A percentile compares a stretch with the other conserved stretches of the same genome.
Evolutionary conservation across 2,888 invertebrate genomes (phyloP).

Genomic region (Sarcophaga rosellei): DNA sequence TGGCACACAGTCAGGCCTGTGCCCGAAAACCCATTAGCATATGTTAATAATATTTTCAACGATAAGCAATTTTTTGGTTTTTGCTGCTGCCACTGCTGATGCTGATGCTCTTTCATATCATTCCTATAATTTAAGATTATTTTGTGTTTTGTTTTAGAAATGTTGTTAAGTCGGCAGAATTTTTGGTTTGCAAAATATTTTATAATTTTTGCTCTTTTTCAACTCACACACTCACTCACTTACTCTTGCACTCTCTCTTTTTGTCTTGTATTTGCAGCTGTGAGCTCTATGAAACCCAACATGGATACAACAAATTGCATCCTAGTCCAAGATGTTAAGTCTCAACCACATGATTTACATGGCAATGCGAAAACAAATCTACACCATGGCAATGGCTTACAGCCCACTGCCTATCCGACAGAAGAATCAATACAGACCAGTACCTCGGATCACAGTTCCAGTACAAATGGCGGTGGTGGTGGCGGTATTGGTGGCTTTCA

Average conservation of each 20-base stretch:
- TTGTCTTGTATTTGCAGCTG: constrained; percentile 85
- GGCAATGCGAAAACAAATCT: constrained; percentile 81
- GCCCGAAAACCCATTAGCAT: constrained; percentile 68
- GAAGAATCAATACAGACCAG: constrained; percentile 90
- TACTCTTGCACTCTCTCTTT: background rate
- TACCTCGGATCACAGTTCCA: constrained; percentile 86
- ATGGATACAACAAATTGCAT: constrained; percentile 95
- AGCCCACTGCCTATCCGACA: constrained; percentile 85
- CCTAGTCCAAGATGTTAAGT: constrained; percentile 89
- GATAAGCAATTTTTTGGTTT: constrained; percentile 66
- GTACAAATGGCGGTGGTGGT: constrained; percentile 78
- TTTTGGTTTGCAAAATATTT: constrained; percentile 33
- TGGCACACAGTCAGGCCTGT: background rate
- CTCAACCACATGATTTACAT: constrained; percentile 93
- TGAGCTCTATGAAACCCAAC: constrained; percentile 94
- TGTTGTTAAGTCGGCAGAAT: constrained; percentile 53
- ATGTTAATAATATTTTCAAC: constrained; percentile 68
- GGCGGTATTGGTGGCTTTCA: constrained; percentile 69
- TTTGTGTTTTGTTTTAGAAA: constrained; percentile 23
- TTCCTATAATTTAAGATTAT: constrained; percentile 51
- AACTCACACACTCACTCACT: background rate
- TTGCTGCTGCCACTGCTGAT: background rate
- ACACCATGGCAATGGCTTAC: constrained; percentile 71
- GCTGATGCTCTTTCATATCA: background rate
- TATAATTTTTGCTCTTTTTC: constrained; percentile 19